A percentile compares a stretch with the other conserved stretches of the same genome.
Evolutionary conservation across 2,113 vertebrate species (phyloP).

Genomic region (Polypterus bichir): DNA sequence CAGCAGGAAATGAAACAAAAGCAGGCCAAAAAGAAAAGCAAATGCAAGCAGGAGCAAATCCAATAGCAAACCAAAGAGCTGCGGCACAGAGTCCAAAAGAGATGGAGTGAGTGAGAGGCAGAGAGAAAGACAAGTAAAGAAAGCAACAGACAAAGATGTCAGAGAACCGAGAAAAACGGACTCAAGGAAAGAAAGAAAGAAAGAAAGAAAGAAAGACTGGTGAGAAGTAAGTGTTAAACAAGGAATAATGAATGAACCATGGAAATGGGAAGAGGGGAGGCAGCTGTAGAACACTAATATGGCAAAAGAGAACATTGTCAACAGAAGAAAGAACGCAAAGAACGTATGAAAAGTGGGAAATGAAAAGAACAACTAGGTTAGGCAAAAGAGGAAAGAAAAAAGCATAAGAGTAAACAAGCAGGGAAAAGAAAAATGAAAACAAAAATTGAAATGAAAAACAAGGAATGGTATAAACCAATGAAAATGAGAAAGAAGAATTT

Average conservation of each 20-base stretch:
- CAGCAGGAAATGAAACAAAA: slow-evolving; percentile 50
- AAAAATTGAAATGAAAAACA: not conserved
- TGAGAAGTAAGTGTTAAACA: no score
- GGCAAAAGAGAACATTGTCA: no score
- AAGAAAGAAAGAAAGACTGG: not conserved
- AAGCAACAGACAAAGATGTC: slow-evolving; percentile 5
- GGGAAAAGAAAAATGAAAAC: not conserved
- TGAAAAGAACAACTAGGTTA: no score
- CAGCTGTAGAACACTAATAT: no score
- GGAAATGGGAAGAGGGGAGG: not conserved
- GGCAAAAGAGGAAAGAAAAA: slow-evolving; percentile 12
- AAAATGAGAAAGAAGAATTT: not conserved
- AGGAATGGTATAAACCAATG: not conserved
- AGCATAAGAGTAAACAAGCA: not conserved
- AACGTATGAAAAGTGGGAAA: no score
- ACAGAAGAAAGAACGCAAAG: no score
- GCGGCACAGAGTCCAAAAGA: not conserved
- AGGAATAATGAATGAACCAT: not conserved
- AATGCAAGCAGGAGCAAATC: slow-evolving; percentile 25
- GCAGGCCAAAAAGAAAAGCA: slow-evolving; percentile 34
- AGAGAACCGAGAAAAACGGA: not conserved
- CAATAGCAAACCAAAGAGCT: slow-evolving; percentile 4
- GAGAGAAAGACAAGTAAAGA: not conserved
- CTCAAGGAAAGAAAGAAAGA: not conserved
- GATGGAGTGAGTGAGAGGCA: not conserved